Base-by-base conservation (phyloP, 1,140 invertebrate species). In the Elysia chlorotica region DNA sequence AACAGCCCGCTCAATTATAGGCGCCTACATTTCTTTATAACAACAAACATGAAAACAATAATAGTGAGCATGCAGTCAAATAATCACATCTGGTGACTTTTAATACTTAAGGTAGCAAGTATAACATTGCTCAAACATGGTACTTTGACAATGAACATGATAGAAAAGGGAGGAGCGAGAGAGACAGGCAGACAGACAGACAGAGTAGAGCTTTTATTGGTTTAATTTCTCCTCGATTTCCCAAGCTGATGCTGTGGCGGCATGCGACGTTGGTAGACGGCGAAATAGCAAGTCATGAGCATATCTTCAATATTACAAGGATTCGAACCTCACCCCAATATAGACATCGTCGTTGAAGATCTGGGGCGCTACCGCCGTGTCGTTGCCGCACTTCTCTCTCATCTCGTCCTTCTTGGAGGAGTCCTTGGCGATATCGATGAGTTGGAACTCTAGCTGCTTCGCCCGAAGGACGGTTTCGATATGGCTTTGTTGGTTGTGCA, bases 311-410 rank as follows among this genome's bases (percentile, higher is more conserved):
- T 25, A 10, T 17, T 59, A 10, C 28, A 25, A 59, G 6, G 10
- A 21, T 17, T 19, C 17, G 10, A 17, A 14, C 41, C 73, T 72
- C 37, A 73, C 73, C 31, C 73, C 76, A 69, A 68, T 71, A 48
- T 78, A 72, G 36, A 33, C 23, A 35, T 76, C 77, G 17, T 68
- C 74, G 59, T 74, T 78, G 53, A 75, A 75, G 30, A 78, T 76
- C 70, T 78, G 77, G n/a, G 77, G 77, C 35, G 77, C 74, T 66
- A 78, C 48, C 1, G 77, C 77, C 21, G 67, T 76, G 23, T 69
- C 71, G 38, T 72, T 35, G 21, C 71, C 72, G 61, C 62, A 66
- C 31, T 63, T 70, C 31, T 56, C 61, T 72, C 77, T 62, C 77
- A 78, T 78, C 59, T 74, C 73, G 3, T 76, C 74, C 41, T 74